Base-by-base conservation (phyloP, 2,888 invertebrate species). In the Leptinotarsa rubiginosa region DNA sequence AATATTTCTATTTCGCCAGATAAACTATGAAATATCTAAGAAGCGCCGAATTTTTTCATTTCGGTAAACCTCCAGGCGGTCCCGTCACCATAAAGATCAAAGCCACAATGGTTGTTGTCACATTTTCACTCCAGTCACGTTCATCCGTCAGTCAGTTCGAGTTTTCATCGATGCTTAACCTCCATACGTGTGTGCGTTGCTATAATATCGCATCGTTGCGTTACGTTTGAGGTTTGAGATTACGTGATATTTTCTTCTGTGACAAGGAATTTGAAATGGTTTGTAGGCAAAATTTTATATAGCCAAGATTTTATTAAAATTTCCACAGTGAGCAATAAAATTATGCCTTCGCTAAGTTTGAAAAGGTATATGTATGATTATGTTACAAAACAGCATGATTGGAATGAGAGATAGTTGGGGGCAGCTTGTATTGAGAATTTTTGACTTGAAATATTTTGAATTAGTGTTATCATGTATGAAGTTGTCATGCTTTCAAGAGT, bases 121-220 rank as follows among this genome's bases (percentile, higher is more conserved):
- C 72, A 78, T 79, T 79, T 70, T 75, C 67, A 78, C 77, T 78
- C 76, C 74, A 47, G 72, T 74, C 79, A 79, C 79, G 79, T 78
- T 76, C 69, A 31, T 62, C 22, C 62, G 41, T 62, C 76, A 75
- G 75, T 74, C 77, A 64, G 70, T 71, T 73, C 72, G 75, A 62
- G 75, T 76, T 71, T 75, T 74, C 73, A 73, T 73, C 75, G 79
- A 74, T 69, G 74, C 74, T 74, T 69, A 76, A 79, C 75, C 70
- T 65, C 59, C 75, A 75, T 76, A 78, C 76, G 76, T 77, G 69
- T 69, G 76, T n/a, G 62, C 77, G 76, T 78, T 74, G 77, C 75
- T 73, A 72, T 76, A 78, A 78, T 78, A 78, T 76, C 76, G 75
- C 72, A 72, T 74, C 72, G 56, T 77, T 75, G 75, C 75, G 74